These are phyloP conservation scores for Cancer borealis DNA, from an alignment of 2,888 invertebrate species.

Conservation along the genomic window DNA sequence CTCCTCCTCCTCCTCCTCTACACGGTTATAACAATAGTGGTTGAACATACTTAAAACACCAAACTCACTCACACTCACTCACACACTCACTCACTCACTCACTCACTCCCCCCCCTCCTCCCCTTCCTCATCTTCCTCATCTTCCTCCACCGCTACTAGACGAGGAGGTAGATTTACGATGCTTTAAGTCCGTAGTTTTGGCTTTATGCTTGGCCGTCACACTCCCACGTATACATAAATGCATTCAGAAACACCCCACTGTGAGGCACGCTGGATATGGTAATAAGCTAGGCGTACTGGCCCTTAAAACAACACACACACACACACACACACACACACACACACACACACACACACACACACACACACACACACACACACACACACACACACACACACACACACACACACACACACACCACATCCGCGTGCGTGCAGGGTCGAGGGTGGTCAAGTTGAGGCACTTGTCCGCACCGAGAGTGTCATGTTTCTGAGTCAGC, in stretches of 20 bases:
- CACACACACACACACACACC: not conserved
- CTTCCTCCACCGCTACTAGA: not conserved
- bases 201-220: not conserved
- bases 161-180: not conserved
- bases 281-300: not conserved
- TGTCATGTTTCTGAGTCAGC: conserved; percentile 32
- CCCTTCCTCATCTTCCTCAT: not conserved
- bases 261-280: conserved; percentile 28
- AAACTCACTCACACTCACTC: not conserved
- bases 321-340: conserved; percentile 36
- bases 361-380: not conserved
- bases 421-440: conserved; percentile 34
- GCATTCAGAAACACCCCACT: conserved; percentile 8
- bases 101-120: not conserved
- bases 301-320: conserved; percentile 22
- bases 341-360: conserved; percentile 37
- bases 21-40: not conserved
- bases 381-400: not conserved
- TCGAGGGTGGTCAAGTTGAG: conserved; percentile 22
- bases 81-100: not conserved
- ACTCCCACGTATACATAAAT: not conserved
- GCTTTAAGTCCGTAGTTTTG: not conserved
- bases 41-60: not conserved
- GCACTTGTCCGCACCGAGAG: conserved; percentile 13
- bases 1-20: not conserved